phyloP scores from a whole-genome alignment of 2,888 invertebrate genomes.

The Stegophylla sp. region DNA sequence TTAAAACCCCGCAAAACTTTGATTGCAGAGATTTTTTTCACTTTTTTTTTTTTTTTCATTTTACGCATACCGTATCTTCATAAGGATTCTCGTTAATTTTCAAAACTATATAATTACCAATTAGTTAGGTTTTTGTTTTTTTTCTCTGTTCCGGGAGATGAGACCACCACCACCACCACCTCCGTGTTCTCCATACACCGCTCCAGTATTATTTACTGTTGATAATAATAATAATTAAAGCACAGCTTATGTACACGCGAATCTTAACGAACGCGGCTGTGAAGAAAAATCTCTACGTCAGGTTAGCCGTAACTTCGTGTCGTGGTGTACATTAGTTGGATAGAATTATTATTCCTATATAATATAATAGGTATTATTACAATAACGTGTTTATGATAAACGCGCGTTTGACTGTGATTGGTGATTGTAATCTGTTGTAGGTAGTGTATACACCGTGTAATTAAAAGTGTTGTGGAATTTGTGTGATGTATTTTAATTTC shows the following conservation, averaged over 20 bases:
- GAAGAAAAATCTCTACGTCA: background rate
- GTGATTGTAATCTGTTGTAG: slow-evolving; percentile 51
- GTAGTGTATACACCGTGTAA: slow-evolving; percentile 4
- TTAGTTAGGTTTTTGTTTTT: background rate
- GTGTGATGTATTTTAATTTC: slow-evolving; percentile 19
- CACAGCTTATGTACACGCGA: no score
- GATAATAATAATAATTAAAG: slow-evolving; percentile 36
- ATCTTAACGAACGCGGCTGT: background rate
- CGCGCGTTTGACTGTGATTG: slow-evolving; percentile 24
- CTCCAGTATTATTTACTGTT: slow-evolving; percentile 1
- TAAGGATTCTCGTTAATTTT: background rate
- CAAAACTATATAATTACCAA: background rate
- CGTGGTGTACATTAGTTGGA: background rate
- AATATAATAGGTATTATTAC: background rate
- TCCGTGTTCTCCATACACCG: background rate
- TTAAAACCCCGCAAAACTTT: background rate
- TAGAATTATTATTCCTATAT: background rate
- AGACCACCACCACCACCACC: no score
- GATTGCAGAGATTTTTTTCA: background rate
- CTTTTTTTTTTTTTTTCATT: background rate
- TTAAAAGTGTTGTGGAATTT: slow-evolving; percentile 30
- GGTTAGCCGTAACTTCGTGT: background rate
- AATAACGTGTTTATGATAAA: background rate
- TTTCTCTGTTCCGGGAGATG: no score
- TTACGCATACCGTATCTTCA: no score